Evolutionary conservation across 2,797 vertebrate genomes (phyloP).

Genomic region (Argyrosomus regius): DNA sequence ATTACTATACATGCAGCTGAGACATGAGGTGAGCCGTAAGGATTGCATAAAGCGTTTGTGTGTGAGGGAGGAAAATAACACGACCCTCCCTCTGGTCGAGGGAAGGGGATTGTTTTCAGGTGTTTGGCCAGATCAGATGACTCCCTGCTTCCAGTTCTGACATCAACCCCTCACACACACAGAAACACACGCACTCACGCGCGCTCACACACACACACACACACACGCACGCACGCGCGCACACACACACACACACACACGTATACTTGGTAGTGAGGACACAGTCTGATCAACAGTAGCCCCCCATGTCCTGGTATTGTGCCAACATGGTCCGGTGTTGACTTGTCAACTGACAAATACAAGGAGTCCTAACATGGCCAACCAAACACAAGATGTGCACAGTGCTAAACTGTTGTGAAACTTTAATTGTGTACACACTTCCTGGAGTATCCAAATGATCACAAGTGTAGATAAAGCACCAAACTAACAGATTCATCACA

Average conservation of each 20-base stretch:
- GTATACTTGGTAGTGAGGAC: constrained; percentile 15
- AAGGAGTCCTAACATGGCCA: not conserved
- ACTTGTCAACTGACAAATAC: not conserved
- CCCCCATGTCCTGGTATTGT: not conserved
- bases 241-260: constrained; percentile 10
- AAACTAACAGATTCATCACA: no score
- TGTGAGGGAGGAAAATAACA: constrained; percentile 58
- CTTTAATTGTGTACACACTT: not conserved
- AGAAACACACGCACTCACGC: not conserved
- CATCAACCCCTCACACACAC: constrained; percentile 12
- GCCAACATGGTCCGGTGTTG: constrained; percentile 5
- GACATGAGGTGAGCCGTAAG: constrained; percentile 25
- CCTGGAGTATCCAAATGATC: no score
- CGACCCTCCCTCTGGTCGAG: constrained; percentile 39
- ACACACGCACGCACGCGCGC: not conserved
- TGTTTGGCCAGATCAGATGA: constrained; percentile 68
- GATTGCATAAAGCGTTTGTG: constrained; percentile 63
- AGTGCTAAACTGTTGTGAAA: no score
- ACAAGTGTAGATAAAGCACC: no score
- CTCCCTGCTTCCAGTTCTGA: constrained; percentile 40
- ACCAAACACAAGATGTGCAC: not conserved
- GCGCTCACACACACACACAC: not conserved
- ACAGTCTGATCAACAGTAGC: constrained; percentile 29
- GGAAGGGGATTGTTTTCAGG: constrained; percentile 73
- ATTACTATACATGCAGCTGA: constrained; percentile 21